Evolutionary conservation across 2,888 invertebrate species (phyloP).

Genomic region (Latrodectus elegans): DNA sequence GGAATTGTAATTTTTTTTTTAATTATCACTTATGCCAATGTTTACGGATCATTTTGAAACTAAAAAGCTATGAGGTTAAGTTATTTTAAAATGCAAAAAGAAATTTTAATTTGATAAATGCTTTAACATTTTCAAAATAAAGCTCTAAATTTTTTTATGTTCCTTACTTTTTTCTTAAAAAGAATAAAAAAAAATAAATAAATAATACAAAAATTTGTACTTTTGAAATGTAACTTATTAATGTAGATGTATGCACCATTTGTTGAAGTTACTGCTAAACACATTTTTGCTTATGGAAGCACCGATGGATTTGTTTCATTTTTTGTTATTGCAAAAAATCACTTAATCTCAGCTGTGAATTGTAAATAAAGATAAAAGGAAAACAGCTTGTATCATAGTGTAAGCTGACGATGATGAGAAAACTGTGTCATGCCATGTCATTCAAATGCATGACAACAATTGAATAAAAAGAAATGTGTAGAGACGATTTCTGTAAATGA

Average conservation of each 20-base stretch:
- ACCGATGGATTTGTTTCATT: slow-evolving; percentile 18
- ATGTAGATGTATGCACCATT: too few species aligned
- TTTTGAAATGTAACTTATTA: too few species aligned
- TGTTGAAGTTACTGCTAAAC: background rate
- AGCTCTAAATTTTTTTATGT: too few species aligned
- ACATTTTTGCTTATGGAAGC: slow-evolving; percentile 35
- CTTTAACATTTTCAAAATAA: too few species aligned
- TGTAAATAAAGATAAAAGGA: slow-evolving; percentile 54
- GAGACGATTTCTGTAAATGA: slow-evolving; percentile 39
- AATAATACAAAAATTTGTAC: too few species aligned
- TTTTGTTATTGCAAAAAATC: slow-evolving; percentile 15
- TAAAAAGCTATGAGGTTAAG: too few species aligned
- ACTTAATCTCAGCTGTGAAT: slow-evolving; percentile 8
- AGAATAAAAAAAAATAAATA: too few species aligned
- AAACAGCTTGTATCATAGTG: background rate
- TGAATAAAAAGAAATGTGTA: slow-evolving; percentile 63
- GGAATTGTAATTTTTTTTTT: background rate
- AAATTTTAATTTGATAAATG: too few species aligned
- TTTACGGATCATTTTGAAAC: too few species aligned
- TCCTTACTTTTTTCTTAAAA: too few species aligned
- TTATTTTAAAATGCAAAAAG: too few species aligned
- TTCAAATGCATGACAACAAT: slow-evolving; percentile 65
- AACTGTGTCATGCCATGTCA: slow-evolving; percentile 64
- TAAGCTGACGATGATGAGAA: slow-evolving; percentile 2
- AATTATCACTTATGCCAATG: too few species aligned